Evolutionary conservation across 2,888 invertebrate genomes (phyloP).

Genomic region (Ectemnius cavifrons): DNA sequence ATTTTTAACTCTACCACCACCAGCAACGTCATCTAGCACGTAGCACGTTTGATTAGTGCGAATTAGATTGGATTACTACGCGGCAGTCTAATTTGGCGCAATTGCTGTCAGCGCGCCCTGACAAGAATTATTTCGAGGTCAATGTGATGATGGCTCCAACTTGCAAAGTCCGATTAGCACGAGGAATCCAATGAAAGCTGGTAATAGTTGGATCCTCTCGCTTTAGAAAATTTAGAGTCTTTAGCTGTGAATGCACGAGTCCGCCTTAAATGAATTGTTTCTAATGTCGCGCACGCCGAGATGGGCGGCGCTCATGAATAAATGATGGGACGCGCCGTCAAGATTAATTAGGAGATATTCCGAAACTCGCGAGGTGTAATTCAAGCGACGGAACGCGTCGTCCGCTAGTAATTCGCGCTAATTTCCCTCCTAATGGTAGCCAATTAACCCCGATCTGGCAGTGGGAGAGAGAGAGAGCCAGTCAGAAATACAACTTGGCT

Average conservation of each 20-base stretch:
- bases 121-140: constrained; percentile 37
- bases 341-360: constrained; percentile 52
- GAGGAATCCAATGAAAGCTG: background rate
- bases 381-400: constrained; percentile 36
- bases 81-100: constrained; percentile 44
- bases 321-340: constrained; percentile 3
- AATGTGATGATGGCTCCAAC: constrained; percentile 1
- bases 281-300: background rate
- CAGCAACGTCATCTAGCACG: constrained; percentile 23
- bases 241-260: too few relatives aligned
- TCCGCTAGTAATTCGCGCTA: constrained; percentile 51
- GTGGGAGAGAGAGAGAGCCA: constrained; percentile 28
- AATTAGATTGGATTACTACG: constrained; percentile 48
- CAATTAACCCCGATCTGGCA: constrained; percentile 62
- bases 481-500: constrained; percentile 61
- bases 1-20: constrained; percentile 5
- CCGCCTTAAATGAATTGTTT: background rate
- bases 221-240: too few relatives aligned
- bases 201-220: too few relatives aligned
- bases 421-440: constrained; percentile 59
- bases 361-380: constrained; percentile 34
- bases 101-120: constrained; percentile 31
- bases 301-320: background rate
- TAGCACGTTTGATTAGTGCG: constrained; percentile 36
- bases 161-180: background rate